Evolutionary conservation across 1,140 invertebrate genomes (phyloP).

Genomic region (Drepana arcuata): DNA sequence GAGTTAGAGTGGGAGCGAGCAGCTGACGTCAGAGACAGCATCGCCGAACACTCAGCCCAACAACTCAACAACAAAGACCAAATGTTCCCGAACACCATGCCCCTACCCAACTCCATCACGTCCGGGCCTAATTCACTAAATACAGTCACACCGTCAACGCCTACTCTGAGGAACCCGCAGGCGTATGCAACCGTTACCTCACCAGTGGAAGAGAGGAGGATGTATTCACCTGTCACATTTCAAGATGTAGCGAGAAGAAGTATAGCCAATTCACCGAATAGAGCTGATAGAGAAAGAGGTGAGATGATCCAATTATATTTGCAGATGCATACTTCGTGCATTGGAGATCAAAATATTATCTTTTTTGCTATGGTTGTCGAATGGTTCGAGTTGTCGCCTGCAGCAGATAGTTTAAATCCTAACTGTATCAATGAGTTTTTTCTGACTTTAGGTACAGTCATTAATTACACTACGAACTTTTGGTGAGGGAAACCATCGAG

Average conservation of each 20-base stretch:
- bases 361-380: too few species aligned
- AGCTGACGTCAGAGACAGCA: slow-evolving; percentile 57
- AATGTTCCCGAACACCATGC: slow-evolving; percentile 15
- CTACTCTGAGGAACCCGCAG: slow-evolving; percentile 21
- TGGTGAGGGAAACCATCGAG: too few species aligned
- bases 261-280: slow-evolving; percentile 79
- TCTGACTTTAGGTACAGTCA: too few species aligned
- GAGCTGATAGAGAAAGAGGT: slow-evolving; percentile 58
- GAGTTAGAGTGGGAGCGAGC: slow-evolving; percentile 57
- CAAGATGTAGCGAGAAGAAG: slow-evolving; percentile 85
- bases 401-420: too few species aligned
- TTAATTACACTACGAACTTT: too few species aligned
- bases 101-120: slow-evolving; percentile 27
- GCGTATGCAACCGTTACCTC: slow-evolving; percentile 41
- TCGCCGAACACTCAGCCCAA: slow-evolving; percentile 44
- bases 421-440: too few species aligned
- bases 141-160: slow-evolving; percentile 18
- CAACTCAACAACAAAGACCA: slow-evolving; percentile 57
- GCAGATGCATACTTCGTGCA: too few species aligned
- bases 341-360: too few species aligned
- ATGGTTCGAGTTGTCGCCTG: too few species aligned
- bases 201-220: slow-evolving; percentile 73
- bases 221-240: slow-evolving; percentile 89
- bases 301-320: too few species aligned
- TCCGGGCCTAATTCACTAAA: slow-evolving; percentile 31